Evolutionary conservation across 1,140 invertebrate genomes (phyloP), one percentile per base, ranked within the genome.

Genomic region (Diabrotica undecimpunctata): DNA sequence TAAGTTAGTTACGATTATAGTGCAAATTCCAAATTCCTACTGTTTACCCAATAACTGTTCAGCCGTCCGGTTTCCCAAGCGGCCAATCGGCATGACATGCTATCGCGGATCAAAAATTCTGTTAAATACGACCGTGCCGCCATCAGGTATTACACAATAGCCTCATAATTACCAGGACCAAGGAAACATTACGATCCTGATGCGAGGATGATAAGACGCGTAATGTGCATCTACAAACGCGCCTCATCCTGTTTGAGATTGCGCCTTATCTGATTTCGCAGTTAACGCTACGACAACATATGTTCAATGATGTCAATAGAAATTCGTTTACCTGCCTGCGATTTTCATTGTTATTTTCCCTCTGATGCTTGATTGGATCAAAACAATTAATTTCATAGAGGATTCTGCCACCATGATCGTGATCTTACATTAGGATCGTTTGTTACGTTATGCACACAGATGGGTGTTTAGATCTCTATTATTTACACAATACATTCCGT

Each of bases 271-370:
- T 57, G 55, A 57, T 57, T 57, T 38, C 10, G 55, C 55, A 37
- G 25, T 57, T 37, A 57, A 57, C 37, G 55, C 37, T 57, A 36
- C 55, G 37, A 57, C 55, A 10, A 57, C 55, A 57, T 57, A 57
- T 57, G 55, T 57, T 57, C 36, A 10, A n/a, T 46, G 41, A 46
- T 46, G 41, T 46, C 41, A 46, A 46, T 46, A 46, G 41, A 46
- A 46, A 46, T 46, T 46, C 41, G 41, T 46, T 46, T 46, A 46
- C 41, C 41, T 46, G 41, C 8, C 41, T 3, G n/a, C 41, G 41
- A 46, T 46, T 46, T 8, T 46, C 41, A 46, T 46, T 46, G 41
- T 46, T 46, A 46, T 46, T 46, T 46, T 46, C 41, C 41, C 41
- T 46, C 41, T 8, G n/a, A 8, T 46, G 41, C n/a, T 46, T 46